These are phyloP conservation scores for Ictalurus punctatus DNA, from an alignment of 2,113 vertebrate genomes.

Conservation along the genomic window DNA sequence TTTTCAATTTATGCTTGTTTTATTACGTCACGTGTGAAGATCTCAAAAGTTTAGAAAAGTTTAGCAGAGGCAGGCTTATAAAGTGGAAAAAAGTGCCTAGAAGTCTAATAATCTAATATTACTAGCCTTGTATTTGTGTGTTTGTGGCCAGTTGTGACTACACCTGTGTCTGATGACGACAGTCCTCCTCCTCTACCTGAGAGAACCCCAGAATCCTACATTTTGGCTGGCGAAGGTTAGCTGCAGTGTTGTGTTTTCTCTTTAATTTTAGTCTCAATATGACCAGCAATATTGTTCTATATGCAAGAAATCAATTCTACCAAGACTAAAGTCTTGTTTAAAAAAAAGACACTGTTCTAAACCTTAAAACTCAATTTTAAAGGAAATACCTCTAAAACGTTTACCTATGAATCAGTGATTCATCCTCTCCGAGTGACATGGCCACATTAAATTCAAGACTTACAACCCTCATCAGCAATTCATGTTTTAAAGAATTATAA, in stretches of 20 bases:
- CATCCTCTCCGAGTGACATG: background rate
- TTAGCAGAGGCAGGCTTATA: background rate
- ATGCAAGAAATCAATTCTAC: background rate
- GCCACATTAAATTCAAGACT: background rate
- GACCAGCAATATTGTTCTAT: background rate
- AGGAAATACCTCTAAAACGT: background rate
- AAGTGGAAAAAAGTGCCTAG: background rate
- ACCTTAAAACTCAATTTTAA: background rate
- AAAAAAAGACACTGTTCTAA: background rate
- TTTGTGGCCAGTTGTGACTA: slow-evolving; percentile 22
- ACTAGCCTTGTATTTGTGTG: background rate
- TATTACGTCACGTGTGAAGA: background rate
- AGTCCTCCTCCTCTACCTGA: slow-evolving; percentile 85
- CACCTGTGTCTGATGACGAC: slow-evolving; percentile 68
- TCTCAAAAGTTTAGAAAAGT: background rate
- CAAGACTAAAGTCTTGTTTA: background rate
- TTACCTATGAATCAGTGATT: background rate
- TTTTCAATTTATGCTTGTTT: background rate
- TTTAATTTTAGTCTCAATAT: background rate
- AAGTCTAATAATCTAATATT: background rate
- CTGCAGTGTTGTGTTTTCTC: background rate
- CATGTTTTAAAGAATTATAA: background rate
- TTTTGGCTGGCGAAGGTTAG: slow-evolving; percentile 71
- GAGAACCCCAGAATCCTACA: slow-evolving; percentile 89
- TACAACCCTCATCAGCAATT: background rate